phyloP scores from a whole-genome alignment of 2,113 vertebrate species.

The rabbit (Oryctolagus cuniculus) region DNA sequence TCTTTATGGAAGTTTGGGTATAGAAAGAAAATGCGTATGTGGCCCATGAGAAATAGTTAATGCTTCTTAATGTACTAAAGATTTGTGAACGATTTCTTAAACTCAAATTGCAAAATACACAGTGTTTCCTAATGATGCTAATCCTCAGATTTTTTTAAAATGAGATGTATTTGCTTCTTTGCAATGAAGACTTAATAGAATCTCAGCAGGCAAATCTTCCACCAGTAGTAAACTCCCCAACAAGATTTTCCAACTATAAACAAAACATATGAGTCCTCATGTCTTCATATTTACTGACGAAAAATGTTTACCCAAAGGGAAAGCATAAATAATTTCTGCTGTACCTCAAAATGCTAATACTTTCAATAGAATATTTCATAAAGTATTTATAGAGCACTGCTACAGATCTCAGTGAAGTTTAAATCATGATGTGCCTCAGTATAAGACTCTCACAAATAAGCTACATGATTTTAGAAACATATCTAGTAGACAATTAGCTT shows the following conservation, averaged over 20 bases:
- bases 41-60: neutral
- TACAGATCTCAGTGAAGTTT: neutral
- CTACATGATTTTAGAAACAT: neutral
- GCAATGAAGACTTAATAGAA: conserved; percentile 1
- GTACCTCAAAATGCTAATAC: conserved; percentile 33
- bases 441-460: conserved; percentile 35
- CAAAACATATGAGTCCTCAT: neutral
- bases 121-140: neutral
- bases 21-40: neutral
- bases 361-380: conserved; percentile 43
- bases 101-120: conserved; percentile 31
- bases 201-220: neutral
- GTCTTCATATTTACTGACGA: conserved; percentile 21
- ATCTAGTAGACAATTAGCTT: neutral
- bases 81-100: conserved; percentile 8
- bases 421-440: neutral
- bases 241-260: conserved; percentile 33
- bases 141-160: neutral
- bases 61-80: conserved; percentile 9
- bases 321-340: conserved; percentile 21
- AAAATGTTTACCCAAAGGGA: neutral
- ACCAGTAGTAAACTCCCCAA: conserved; percentile 23
- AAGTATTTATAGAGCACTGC: neutral
- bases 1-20: neutral
- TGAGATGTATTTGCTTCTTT: neutral